Conservation (phyloP, 1,140 invertebrate species). For the Brachionus angularis region DNA sequence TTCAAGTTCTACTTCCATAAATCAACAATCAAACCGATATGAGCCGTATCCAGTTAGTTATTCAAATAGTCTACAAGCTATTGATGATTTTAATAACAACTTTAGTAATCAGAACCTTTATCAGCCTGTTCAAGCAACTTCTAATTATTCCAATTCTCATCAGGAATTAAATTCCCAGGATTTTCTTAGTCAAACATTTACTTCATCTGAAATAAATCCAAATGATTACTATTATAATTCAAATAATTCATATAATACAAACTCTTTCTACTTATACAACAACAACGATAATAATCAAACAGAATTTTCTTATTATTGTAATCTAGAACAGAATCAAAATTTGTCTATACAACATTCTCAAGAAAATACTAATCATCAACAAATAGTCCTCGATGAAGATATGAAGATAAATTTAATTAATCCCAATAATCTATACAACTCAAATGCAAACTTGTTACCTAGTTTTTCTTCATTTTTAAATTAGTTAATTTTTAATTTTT, state of each 20-base stretch:
- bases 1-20: too few relatives aligned
- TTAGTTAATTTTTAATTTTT: slow-evolving; percentile 3
- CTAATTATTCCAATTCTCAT: too few relatives aligned
- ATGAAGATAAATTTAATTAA: not conserved
- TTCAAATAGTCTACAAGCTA: slow-evolving; percentile 1
- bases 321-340: not conserved
- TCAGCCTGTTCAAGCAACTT: not conserved
- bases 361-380: not conserved
- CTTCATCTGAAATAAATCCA: not conserved
- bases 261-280: not conserved
- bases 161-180: not conserved
- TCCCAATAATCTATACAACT: not conserved
- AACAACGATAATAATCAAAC: slow-evolving; percentile 12
- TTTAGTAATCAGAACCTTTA: not conserved
- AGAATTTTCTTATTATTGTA: not conserved
- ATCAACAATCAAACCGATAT: too few relatives aligned
- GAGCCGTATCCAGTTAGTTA: not conserved
- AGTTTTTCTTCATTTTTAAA: slow-evolving; percentile 24
- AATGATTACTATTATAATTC: not conserved
- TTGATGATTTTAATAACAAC: not conserved
- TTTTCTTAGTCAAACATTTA: too few relatives aligned
- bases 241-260: not conserved
- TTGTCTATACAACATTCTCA: not conserved
- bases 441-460: not conserved
- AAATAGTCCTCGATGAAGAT: not conserved